Conservation (phyloP, 2,113 vertebrate species). For the Ptychochromis oligacanthus region DNA sequence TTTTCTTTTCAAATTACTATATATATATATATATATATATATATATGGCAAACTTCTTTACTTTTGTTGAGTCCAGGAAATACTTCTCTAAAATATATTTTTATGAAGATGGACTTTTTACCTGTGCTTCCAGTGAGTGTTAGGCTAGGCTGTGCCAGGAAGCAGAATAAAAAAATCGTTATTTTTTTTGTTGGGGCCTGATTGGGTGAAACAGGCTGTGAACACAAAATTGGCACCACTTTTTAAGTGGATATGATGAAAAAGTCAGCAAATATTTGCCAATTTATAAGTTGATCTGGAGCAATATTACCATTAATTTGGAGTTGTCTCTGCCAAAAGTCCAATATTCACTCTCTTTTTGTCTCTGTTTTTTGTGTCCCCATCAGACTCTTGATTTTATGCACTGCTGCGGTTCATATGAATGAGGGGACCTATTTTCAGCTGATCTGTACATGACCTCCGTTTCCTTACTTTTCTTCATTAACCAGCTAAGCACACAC, state of each 20-base stretch:
- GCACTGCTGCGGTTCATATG: not conserved
- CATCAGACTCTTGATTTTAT: not conserved
- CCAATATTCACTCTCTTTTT: too few species aligned
- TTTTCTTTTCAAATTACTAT: slow-evolving; percentile 3
- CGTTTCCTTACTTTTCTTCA: not conserved
- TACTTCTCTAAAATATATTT: not conserved
- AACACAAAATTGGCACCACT: not conserved
- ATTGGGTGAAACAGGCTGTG: too few species aligned
- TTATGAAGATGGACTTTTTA: not conserved
- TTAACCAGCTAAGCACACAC: too few species aligned
- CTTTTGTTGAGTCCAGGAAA: not conserved
- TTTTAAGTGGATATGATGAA: not conserved
- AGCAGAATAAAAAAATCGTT: too few species aligned
- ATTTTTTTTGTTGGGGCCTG: too few species aligned
- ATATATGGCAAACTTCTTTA: not conserved
- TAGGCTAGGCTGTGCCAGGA: too few species aligned
- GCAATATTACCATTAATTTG: not conserved
- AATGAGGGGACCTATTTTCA: not conserved
- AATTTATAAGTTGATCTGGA: not conserved
- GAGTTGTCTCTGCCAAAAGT: too few species aligned
- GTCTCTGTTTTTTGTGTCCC: not conserved
- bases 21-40: not conserved
- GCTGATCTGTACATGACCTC: not conserved
- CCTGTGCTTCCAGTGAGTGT: too few species aligned
- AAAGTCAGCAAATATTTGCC: not conserved